These are phyloP conservation scores for Parauchenoglanis punctatus DNA, from an alignment of 2,797 vertebrate genomes.

Conservation along the genomic window DNA sequence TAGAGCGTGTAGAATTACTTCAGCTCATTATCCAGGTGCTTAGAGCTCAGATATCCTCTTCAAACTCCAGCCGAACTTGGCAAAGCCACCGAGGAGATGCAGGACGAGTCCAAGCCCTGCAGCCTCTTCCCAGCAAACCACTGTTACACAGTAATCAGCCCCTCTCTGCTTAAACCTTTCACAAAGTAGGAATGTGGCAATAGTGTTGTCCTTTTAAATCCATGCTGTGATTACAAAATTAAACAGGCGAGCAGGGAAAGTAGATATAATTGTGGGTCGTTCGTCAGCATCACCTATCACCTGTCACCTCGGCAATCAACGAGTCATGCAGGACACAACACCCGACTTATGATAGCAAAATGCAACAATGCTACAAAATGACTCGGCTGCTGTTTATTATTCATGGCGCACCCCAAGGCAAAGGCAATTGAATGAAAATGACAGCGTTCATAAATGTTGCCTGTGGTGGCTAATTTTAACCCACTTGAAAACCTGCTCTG, in stretches of 20 bases:
- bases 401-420: background rate
- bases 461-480: slow-evolving; percentile 50
- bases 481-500: slow-evolving; percentile 42
- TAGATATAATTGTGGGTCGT: slow-evolving; percentile 10
- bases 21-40: slow-evolving; percentile 79
- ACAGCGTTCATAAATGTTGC: slow-evolving; percentile 46
- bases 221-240: slow-evolving; percentile 12
- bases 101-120: slow-evolving; percentile 68
- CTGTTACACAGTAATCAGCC: slow-evolving; percentile 3
- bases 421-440: slow-evolving; percentile 34
- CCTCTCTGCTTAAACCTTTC: background rate
- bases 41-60: slow-evolving; percentile 81
- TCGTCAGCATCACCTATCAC: background rate
- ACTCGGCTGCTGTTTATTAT: slow-evolving; percentile 11
- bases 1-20: slow-evolving; percentile 76
- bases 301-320: slow-evolving; percentile 6
- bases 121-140: slow-evolving; percentile 65
- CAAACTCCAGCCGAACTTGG: slow-evolving; percentile 74
- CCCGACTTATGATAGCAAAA: background rate
- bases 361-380: slow-evolving; percentile 4
- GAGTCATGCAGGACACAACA: slow-evolving; percentile 19
- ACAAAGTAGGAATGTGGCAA: slow-evolving; percentile 41
- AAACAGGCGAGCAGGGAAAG: background rate
- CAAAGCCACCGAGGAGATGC: slow-evolving; percentile 66
- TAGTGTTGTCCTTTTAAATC: background rate